phyloP scores from a whole-genome alignment of 2,113 vertebrate species.

The Alosa alosa region DNA sequence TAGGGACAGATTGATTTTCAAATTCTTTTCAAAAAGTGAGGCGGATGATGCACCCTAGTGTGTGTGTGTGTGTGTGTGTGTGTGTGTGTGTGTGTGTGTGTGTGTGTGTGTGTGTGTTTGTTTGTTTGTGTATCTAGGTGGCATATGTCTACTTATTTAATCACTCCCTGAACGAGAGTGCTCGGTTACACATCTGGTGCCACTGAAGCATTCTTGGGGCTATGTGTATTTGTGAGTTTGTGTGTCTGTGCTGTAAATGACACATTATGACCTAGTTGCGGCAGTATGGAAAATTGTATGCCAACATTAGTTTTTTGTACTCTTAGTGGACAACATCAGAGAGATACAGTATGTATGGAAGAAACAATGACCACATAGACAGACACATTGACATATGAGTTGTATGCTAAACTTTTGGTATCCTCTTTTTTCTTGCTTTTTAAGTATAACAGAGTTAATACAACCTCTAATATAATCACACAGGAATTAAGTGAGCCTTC shows the following conservation, averaged over 20 bases:
- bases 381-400: background rate
- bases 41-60: too few relatives aligned
- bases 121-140: background rate
- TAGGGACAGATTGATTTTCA: too few relatives aligned
- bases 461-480: background rate
- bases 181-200: background rate
- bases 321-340: background rate
- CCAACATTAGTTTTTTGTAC: background rate
- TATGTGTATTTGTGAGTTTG: conserved; percentile 27
- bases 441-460: background rate
- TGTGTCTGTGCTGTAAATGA: background rate
- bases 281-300: background rate
- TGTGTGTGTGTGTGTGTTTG: too few relatives aligned
- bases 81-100: too few relatives aligned
- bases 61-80: background rate
- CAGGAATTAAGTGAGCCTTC: background rate
- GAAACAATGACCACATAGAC: background rate
- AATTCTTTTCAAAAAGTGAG: too few relatives aligned
- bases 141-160: background rate
- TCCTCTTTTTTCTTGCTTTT: background rate
- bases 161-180: background rate
- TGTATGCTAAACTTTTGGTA: background rate
- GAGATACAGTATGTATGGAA: background rate
- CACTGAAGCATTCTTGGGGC: background rate
- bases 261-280: background rate